Percentiles rank a stretch among this genome's conserved stretches.
phyloP scores from a whole-genome alignment of 2,797 vertebrate species.

The Enteromius treurensis region DNA sequence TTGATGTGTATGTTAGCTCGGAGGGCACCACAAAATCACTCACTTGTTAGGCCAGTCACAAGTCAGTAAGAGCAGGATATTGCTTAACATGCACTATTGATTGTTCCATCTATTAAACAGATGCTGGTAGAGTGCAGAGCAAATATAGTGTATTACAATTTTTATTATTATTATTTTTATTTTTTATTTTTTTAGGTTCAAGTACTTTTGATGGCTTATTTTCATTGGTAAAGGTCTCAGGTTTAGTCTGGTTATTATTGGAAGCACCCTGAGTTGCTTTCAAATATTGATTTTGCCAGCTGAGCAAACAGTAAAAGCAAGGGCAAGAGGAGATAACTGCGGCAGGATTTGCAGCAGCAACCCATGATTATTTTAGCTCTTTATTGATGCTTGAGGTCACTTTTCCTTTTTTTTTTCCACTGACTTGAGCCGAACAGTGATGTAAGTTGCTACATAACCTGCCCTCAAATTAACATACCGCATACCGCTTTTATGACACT shows the following conservation, averaged over 20 bases:
- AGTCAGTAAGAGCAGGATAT: slow-evolving; percentile 70
- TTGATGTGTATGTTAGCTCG: slow-evolving; percentile 54
- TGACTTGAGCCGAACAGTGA: background rate
- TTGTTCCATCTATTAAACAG: slow-evolving; percentile 52
- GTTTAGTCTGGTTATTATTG: slow-evolving; percentile 43
- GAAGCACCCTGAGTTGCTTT: slow-evolving; percentile 43
- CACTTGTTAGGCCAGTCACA: slow-evolving; percentile 61
- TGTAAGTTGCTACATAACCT: background rate
- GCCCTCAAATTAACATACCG: background rate
- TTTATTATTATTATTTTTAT: background rate
- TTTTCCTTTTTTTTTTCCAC: background rate
- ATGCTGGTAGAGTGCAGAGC: slow-evolving; percentile 17
- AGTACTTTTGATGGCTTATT: slow-evolving; percentile 40
- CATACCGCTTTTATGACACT: background rate
- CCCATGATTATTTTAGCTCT: slow-evolving; percentile 9
- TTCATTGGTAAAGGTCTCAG: slow-evolving; percentile 46
- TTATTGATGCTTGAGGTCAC: slow-evolving; percentile 16
- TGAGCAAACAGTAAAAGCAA: slow-evolving; percentile 34
- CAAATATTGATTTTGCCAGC: slow-evolving; percentile 42
- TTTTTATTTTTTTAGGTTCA: background rate
- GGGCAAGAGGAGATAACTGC: slow-evolving; percentile 24
- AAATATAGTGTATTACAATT: slow-evolving; percentile 57
- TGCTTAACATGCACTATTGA: slow-evolving; percentile 68
- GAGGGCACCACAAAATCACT: slow-evolving; percentile 45
- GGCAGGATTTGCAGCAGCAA: slow-evolving; percentile 27